Evolutionary conservation across 2,797 vertebrate genomes (phyloP).

Genomic region (Buceros bicornis): DNA sequence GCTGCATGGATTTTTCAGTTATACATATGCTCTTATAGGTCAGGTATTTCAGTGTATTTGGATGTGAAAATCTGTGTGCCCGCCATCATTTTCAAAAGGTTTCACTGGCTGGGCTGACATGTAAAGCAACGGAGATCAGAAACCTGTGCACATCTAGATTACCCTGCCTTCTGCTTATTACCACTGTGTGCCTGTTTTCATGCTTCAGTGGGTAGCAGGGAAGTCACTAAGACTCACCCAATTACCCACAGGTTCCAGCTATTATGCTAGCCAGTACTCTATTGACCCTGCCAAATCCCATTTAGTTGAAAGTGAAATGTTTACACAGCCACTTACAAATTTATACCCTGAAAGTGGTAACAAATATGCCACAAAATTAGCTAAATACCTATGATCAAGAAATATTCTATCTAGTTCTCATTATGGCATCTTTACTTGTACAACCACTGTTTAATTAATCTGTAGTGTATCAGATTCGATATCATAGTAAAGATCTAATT

Average conservation of each 20-base stretch:
- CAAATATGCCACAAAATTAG: background rate
- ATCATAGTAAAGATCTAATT: background rate
- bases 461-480: background rate
- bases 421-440: background rate
- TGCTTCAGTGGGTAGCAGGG: background rate
- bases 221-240: slow-evolving; percentile 1
- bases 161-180: background rate
- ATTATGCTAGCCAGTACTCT: background rate
- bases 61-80: background rate
- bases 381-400: background rate
- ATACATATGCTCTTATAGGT: background rate
- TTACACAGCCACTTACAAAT: slow-evolving; percentile 22
- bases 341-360: background rate
- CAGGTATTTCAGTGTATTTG: background rate
- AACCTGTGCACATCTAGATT: background rate
- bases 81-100: background rate
- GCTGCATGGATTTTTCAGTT: background rate
- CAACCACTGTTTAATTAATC: background rate
- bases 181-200: background rate
- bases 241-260: slow-evolving; percentile 32
- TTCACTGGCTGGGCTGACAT: background rate
- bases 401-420: background rate
- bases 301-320: slow-evolving; percentile 6
- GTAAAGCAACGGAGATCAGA: background rate
- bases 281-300: slow-evolving; percentile 2